Percentiles rank a stretch among this genome's conserved stretches.
Conservation (phyloP, 92 coral and sea anemone genomes). For the Paragorgia papillata region DNA sequence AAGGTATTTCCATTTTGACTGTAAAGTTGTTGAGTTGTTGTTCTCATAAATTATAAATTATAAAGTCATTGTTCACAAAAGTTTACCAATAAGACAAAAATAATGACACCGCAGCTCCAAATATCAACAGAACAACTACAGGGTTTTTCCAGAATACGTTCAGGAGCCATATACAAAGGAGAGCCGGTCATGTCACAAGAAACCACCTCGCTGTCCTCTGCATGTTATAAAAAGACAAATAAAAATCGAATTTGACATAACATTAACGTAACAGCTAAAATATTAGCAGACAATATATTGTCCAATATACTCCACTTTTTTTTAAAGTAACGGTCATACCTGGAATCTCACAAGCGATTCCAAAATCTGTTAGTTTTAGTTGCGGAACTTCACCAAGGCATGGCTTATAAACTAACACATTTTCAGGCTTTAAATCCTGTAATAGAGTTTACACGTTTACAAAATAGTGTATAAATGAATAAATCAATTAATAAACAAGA, state of each 20-base stretch:
- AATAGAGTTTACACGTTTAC: not conserved
- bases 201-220: slow-evolving; percentile 62
- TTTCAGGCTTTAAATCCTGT: slow-evolving; percentile 95
- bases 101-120: slow-evolving; percentile 95
- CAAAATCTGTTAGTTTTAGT: slow-evolving; percentile 93
- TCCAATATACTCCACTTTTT: too few relatives aligned
- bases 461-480: too few relatives aligned
- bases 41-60: too few relatives aligned
- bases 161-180: slow-evolving; percentile 94
- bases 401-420: slow-evolving; percentile 73
- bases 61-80: too few relatives aligned
- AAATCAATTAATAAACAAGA: too few relatives aligned
- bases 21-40: too few relatives aligned
- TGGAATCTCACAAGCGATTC: slow-evolving; percentile 76
- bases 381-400: slow-evolving; percentile 75
- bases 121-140: slow-evolving; percentile 78
- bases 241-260: not conserved
- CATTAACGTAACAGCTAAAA: too few relatives aligned
- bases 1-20: too few relatives aligned
- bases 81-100: slow-evolving; percentile 75
- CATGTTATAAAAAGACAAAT: not conserved
- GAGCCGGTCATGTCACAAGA: slow-evolving; percentile 85
- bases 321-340: too few relatives aligned
- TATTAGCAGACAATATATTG: too few relatives aligned
- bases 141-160: slow-evolving; percentile 73